Evolutionary conservation across 2,888 invertebrate genomes (phyloP), one percentile per base, ranked within the genome.

Genomic region (Campaea margaritaria): DNA sequence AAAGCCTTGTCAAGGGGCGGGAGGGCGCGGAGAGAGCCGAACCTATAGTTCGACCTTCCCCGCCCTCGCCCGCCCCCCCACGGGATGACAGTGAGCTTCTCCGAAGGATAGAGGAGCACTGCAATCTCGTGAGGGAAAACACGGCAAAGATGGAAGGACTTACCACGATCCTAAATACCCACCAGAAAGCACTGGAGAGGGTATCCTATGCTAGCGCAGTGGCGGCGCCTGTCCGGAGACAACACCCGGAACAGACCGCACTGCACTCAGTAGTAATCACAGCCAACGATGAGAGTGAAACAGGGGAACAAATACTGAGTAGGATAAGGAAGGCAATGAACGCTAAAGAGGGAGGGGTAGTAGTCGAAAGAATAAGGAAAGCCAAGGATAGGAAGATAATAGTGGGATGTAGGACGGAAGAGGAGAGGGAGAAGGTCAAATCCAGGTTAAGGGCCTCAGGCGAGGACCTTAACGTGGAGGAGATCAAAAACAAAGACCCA

Each of bases 341-440:
- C 11, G 58, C 56, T n/a, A 57, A 27, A 2, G 49, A 57, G 2
- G 64, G 27, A 2, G 31, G 57, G 10, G 21, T 60, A 0, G 11
- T 12, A 0, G 39, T 64, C 0, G 59, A 60, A 0, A 52, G 16
- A 4, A 38, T 63, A 0, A 41, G 61, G 10, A 56, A 56, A 14
- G 56, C 48, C 0, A 61, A 39, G n/a, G 61, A 61, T 16, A 16
- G 48, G 8, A 61, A 56, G 10, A 39, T 61, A 0, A 52, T 61
- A 0, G 11, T 61, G 0, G 61, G 51, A 14, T 56, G 52, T 9
- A 13, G 41, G 5, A 48, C 49, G 0, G 21, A 49, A 12, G 49
- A 52, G 11, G 59, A 56, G 2, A 48, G 49, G 10, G 2, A 31
- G 0, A 56, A 21, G 10, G 13, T 59, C 0, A 55, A 45, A 13